Percentiles rank a stretch among this genome's conserved stretches.
phyloP scores from a whole-genome alignment of 1,140 invertebrate species.

The Pseudomyrmex concolor region DNA sequence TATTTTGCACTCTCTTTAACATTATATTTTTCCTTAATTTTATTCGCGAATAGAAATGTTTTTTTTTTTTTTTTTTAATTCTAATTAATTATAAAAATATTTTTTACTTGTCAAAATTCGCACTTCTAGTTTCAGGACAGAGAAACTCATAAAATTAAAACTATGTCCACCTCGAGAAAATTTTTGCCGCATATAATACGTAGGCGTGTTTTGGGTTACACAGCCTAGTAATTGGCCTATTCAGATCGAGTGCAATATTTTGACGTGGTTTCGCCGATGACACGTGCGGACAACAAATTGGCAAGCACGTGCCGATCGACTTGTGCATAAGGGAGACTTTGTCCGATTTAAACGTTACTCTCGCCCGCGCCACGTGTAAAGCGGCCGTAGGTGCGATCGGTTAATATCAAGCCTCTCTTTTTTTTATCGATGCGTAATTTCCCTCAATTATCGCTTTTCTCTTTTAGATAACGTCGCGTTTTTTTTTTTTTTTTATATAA shows the following conservation, averaged over 20 bases:
- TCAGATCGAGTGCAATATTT: constrained; percentile 80
- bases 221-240: constrained; percentile 78
- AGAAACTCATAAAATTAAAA: constrained; percentile 37
- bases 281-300: constrained; percentile 80
- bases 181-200: neutral
- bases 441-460: constrained; percentile 23
- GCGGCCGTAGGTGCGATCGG: constrained; percentile 39
- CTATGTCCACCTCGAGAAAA: constrained; percentile 10
- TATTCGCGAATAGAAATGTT: too few relatives aligned
- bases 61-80: too few relatives aligned
- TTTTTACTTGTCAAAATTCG: neutral
- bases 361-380: constrained; percentile 29
- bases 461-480: neutral
- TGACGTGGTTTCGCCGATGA: constrained; percentile 82
- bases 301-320: constrained; percentile 75
- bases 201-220: constrained; percentile 60
- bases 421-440: constrained; percentile 19
- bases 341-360: constrained; percentile 68
- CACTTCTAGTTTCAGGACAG: neutral
- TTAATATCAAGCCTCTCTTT: constrained; percentile 11
- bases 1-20: too few relatives aligned
- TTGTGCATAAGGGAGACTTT: constrained; percentile 65
- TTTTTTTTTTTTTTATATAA: neutral
- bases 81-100: neutral
- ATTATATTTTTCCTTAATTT: too few relatives aligned